Base-by-base conservation (phyloP, 2,113 vertebrate species). In the Orthonyx spaldingii region DNA sequence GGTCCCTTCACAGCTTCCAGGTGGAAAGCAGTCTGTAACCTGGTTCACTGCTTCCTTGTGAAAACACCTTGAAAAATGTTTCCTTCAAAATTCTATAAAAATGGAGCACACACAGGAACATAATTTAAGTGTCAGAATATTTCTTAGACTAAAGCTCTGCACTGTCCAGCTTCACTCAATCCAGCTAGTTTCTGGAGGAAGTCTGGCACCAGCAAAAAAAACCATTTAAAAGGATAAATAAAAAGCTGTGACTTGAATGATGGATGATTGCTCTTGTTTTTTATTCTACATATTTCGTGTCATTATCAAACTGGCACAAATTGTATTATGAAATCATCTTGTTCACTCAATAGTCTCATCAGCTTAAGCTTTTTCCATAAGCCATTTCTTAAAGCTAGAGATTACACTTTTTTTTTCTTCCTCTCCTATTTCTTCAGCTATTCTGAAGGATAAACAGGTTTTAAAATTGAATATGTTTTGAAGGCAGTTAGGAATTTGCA, bases 401-500 rank as follows among this genome's bases (percentile, higher is more conserved):
- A 94, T 94, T 91, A 42, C 37, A n/a, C n/a, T 24, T 68, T 39
- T 61, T 69, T 81, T 87, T 35, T 7, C 3, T 57, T 24, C 47
- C 35, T 57, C 71, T 86, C 11, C 22, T 70, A 28, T 93, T 97
- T 96, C 49, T 77, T 95, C 55, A 68, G 72, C 82, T 92, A 33
- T 71, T 95, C 42, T 87, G 59, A 80, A 82, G 69, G 77, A 94
- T 93, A 89, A 95, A 93, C 44, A 94, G 37, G 33, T 92, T 96
- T 94, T 94, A 57, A 91, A 96, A 88, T 55, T 23, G 60, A 96
- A 75, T 94, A 47, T 41, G 57, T 71, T 95, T 94, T 93, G 46
- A 94, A 95, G 87, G 33, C 77, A 79, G 66, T 60, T 80, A 57
- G 56, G 61, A 69, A 97, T 97, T 97, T 97, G 85, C 92, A 96